Base-by-base conservation (phyloP, 2,888 invertebrate species). In the Eupithecia vulgata region DNA sequence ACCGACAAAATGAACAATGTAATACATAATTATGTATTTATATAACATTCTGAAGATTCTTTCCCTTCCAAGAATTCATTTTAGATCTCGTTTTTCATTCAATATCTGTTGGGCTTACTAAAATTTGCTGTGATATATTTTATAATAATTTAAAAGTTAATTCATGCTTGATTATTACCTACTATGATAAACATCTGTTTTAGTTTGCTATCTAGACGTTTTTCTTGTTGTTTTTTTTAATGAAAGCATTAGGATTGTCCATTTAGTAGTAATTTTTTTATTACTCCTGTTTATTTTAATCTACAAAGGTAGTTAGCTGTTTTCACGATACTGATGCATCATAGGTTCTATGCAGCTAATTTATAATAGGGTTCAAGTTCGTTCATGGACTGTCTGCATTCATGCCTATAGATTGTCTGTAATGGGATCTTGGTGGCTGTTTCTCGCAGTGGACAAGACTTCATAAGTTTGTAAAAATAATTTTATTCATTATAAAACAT, bases 111-210 rank as follows among this genome's bases (percentile, higher is more conserved):
- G 91, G 88, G 91, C 90, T 92, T 88, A 85, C 83, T 82, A 84
- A 89, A 89, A 92, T 92, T 92, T 92, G 90, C 93, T 94, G 93
- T 94, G 94, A 94, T 94, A 94, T 93, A 91, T 92, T 91, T 93
- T 92, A 86, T 91, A 90, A 88, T 90, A 87, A 87, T 90, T 91
- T 84, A 87, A 86, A 88, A 86, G 84, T 87, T 83, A 82, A 84
- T 86, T 84, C 84, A 81, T 82, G 84, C 85, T 86, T 85, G 87
- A 88, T 87, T 86, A 80, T 83, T 81, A 84, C 65, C 40, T 65
- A 7, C 65, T 84, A 83, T 83, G 76, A 65, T 65, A 65, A 87
- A 85, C 86, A 83, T 84, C 83, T 86, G 85, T 86, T 87, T 85
- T 21, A 52, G 82, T 84, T 85, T 81, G 81, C 83, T 85, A 81